Conservation (phyloP, 2,113 vertebrate genomes). For the Bufo gargarizans region DNA sequence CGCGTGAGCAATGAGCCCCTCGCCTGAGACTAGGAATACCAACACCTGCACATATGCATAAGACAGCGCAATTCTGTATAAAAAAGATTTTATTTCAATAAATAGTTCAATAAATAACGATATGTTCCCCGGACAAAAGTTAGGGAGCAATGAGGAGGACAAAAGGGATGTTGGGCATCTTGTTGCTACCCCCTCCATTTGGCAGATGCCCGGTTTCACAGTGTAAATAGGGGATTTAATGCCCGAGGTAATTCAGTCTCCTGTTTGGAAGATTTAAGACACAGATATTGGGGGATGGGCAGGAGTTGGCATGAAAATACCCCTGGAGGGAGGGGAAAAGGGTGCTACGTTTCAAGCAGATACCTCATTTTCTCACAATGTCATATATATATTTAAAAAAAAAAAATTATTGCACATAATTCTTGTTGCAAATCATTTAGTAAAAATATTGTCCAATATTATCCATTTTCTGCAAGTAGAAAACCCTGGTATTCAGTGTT, state of each 20-base stretch:
- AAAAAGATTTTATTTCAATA: conserved; percentile 57
- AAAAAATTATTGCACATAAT: conserved; percentile 52
- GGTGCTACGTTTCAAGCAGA: conserved; percentile 33
- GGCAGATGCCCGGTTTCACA: conserved; percentile 48
- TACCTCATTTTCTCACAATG: background rate
- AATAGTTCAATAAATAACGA: conserved; percentile 57
- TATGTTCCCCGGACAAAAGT: conserved; percentile 46
- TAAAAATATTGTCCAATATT: conserved; percentile 32
- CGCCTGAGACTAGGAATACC: background rate
- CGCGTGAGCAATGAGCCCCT: background rate
- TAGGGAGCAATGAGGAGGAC: conserved; percentile 28
- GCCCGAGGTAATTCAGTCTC: conserved; percentile 56
- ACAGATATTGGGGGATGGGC: conserved; percentile 21
- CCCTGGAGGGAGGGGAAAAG: background rate
- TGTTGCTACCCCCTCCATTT: conserved; percentile 36
- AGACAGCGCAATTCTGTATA: background rate
- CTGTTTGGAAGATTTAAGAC: conserved; percentile 55
- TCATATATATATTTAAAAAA: conserved; percentile 11
- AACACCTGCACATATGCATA: background rate
- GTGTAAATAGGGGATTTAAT: conserved; percentile 54
- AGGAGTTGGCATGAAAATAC: conserved; percentile 30
- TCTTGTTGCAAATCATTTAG: conserved; percentile 41
- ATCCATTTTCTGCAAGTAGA: conserved; percentile 6
- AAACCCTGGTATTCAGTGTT: conserved; percentile 34
- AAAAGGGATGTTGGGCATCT: conserved; percentile 12